A percentile compares a stretch with the other conserved stretches of the same genome.
Evolutionary conservation across 2,113 vertebrate species (phyloP).

Genomic region (Pungitius pungitius): DNA sequence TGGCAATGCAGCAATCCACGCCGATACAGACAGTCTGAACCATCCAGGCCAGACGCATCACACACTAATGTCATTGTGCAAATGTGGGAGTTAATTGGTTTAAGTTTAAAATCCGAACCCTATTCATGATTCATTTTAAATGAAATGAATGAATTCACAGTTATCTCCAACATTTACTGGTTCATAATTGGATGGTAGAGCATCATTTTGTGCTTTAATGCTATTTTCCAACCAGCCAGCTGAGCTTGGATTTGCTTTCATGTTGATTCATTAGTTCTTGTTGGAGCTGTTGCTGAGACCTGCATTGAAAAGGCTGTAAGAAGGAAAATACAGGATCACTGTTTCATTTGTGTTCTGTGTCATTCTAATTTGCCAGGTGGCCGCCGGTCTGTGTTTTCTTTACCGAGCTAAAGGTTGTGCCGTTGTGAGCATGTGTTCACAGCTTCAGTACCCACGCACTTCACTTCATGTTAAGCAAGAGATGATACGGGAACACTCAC

Average conservation of each 20-base stretch:
- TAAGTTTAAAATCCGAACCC: slow-evolving; percentile 7
- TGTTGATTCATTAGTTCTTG: slow-evolving; percentile 47
- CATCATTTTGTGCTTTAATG: slow-evolving; percentile 39
- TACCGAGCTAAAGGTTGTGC: slow-evolving; percentile 28
- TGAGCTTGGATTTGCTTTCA: slow-evolving; percentile 50
- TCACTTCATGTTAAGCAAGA: slow-evolving; percentile 38
- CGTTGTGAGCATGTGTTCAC: slow-evolving; percentile 29
- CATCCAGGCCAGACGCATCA: neutral
- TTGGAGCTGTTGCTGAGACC: neutral
- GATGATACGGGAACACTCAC: slow-evolving; percentile 21
- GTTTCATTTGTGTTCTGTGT: neutral
- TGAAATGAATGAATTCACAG: slow-evolving; percentile 30
- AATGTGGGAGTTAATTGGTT: slow-evolving; percentile 18
- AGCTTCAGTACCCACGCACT: slow-evolving; percentile 27
- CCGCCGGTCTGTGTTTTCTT: slow-evolving; percentile 24
- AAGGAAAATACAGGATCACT: neutral
- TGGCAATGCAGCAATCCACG: neutral
- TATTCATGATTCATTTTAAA: slow-evolving; percentile 25
- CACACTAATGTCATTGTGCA: neutral
- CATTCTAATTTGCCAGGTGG: slow-evolving; percentile 26
- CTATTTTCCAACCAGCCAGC: slow-evolving; percentile 41
- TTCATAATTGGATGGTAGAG: slow-evolving; percentile 25
- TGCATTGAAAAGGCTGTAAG: neutral
- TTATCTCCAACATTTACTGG: slow-evolving; percentile 45
- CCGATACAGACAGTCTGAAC: neutral